phyloP scores from a whole-genome alignment of 2,888 invertebrate genomes.

The Patella caerulea region DNA sequence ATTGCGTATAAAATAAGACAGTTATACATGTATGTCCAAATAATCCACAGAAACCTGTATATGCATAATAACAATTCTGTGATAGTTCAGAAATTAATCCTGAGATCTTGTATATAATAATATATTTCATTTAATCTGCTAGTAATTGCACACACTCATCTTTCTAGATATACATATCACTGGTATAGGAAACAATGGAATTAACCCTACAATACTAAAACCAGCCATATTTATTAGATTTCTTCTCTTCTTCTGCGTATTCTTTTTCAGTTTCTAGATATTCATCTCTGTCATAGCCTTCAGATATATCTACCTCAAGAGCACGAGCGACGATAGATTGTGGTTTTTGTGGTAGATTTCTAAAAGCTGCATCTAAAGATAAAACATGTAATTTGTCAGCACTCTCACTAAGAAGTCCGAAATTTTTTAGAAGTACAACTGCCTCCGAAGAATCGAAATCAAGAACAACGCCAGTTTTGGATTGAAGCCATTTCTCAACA shows the following conservation, averaged over 20 bases:
- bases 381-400: slow-evolving; percentile 61
- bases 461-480: slow-evolving; percentile 52
- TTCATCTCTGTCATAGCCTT: slow-evolving; percentile 66
- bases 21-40: too few relatives aligned
- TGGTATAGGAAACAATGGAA: too few relatives aligned
- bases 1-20: too few relatives aligned
- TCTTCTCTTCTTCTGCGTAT: slow-evolving; percentile 59
- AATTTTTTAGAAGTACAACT: slow-evolving; percentile 50
- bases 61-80: too few relatives aligned
- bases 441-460: slow-evolving; percentile 62
- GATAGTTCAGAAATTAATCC: too few relatives aligned
- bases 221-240: slow-evolving; percentile 59
- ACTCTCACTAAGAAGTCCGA: slow-evolving; percentile 58
- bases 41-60: too few relatives aligned
- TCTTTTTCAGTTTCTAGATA: slow-evolving; percentile 61
- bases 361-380: slow-evolving; percentile 59
- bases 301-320: slow-evolving; percentile 58
- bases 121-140: too few relatives aligned
- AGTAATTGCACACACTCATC: too few relatives aligned
- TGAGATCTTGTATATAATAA: too few relatives aligned
- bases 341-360: slow-evolving; percentile 61
- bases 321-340: slow-evolving; percentile 56
- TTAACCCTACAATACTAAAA: slow-evolving; percentile 34
- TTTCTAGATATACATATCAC: too few relatives aligned
- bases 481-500: slow-evolving; percentile 61